Evolutionary conservation across 2,888 invertebrate genomes (phyloP), one percentile per base, ranked within the genome.

Genomic region (Brachynemurus nebulosus): DNA sequence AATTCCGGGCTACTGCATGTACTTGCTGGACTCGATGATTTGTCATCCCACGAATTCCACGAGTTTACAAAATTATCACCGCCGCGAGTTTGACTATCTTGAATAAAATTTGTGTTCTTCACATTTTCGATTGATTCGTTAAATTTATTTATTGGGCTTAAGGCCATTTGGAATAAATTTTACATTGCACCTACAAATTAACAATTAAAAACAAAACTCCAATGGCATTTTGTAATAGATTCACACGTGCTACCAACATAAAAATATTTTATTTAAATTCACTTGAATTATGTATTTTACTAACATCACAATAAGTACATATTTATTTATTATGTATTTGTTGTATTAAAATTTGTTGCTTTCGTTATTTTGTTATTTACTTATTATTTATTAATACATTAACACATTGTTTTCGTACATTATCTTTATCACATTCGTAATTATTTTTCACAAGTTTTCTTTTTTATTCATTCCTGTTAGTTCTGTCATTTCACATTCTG

Each of bases 1-100:
- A 44, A 38, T 14, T 44, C 44, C 14, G 44, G 44, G 30, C 37
- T 38, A 38, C 44, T 44, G 17, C 44, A 44, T 19, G 38, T 34
- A 38, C 44, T 44, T 16, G 18, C 38, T 6, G 44, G 44, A 27
- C 44, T 44, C n/a, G 34, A 23, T 14, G 44, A 37, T 27, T 19
- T 37, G 30, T 44, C 44, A 19, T 44, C 38, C 18, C 44, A 27
- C n/a, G n/a, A n/a, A 12, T 33, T 33, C 19, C 33, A 27, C 9
- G 11, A 14, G 11, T 16, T 20, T 8, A 39, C 11, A n/a, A 34
- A 17, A 20, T 42, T 42, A 14, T 20, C 33, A 20, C 12, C 20
- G n/a, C n/a, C n/a, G 18, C 20, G 37, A 19, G n/a, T 18, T 11
- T 18, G 37, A 37, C 18, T 37, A 11, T 37, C 37, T n/a, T 37